Base-by-base conservation (phyloP, 2,797 vertebrate genomes). In the Heteromormyrus szaboi region DNA sequence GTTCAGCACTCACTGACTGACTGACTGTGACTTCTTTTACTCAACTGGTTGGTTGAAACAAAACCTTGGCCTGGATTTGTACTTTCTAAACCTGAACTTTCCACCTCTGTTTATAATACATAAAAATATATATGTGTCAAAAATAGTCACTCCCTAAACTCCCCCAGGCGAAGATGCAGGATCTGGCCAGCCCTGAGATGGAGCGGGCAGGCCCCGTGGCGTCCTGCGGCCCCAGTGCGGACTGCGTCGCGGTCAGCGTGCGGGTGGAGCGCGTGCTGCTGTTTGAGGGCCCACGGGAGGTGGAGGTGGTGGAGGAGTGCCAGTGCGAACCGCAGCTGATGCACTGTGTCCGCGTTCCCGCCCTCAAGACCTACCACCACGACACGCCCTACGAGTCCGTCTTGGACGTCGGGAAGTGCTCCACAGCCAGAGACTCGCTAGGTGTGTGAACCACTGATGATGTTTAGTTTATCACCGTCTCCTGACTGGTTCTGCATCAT, bases 241-340 rank as follows among this genome's bases (percentile, higher is more conserved):
- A 90, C 85, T 97, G 96, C 0, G 92, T 95, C 91, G 94, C 94
- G 0, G 93, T 95, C 0, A 91, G 89, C 1, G 68, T 95, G 91
- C 94, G 90, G 0, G 92, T 96, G 89, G 94, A 97, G 76, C 91
- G 81, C 5, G 89, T 96, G 48, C 93, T 96, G 37, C 94, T 97
- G 88, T 91, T 94, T 0, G 88, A 95, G 11, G 96, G 96, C 0
- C 56, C 92, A 17, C 91, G 90, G 22, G 94, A 96, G 89, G 94
- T 96, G 86, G 96, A 97, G 86, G 94, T 96, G 62, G 92, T 96
- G 1, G 88, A 96, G 22, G 92, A 96, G 86, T 97, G 97, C 79
- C 96, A 95, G 44, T 97, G 97, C 9, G 94, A 95, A 54, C 44
- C 91, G 0, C 94, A 83, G 33, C 90, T 94, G 0, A 88, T 87